A percentile compares a stretch with the other conserved stretches of the same genome.
These are phyloP conservation scores for Phataginus tricuspis DNA, from an alignment of 2,797 vertebrate genomes.

Conservation along the genomic window DNA sequence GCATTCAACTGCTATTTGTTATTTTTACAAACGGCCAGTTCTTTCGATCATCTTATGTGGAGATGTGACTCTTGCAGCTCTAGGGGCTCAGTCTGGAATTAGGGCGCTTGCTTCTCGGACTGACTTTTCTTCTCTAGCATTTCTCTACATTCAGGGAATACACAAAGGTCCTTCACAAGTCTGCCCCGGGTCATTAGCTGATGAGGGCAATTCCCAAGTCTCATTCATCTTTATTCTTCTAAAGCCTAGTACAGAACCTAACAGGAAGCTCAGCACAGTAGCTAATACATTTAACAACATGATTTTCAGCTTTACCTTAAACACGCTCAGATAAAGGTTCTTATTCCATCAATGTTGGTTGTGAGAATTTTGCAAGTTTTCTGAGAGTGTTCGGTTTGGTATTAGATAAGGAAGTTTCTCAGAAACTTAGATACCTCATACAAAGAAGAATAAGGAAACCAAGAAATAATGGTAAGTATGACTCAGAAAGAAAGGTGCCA, in stretches of 20 bases:
- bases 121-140: background rate
- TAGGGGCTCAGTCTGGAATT: background rate
- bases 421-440: conserved; percentile 50
- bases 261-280: background rate
- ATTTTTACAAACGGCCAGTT: background rate
- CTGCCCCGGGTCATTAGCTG: background rate
- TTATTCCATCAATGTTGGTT: background rate
- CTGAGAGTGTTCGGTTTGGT: conserved; percentile 29
- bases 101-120: background rate
- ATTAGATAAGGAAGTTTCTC: conserved; percentile 33
- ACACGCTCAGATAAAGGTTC: background rate
- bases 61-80: background rate
- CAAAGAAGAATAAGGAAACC: background rate
- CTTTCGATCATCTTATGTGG: background rate
- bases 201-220: background rate
- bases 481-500: conserved; percentile 32
- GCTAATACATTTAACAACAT: background rate
- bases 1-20: background rate
- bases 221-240: background rate
- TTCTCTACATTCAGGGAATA: background rate
- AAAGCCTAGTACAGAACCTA: background rate
- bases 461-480: conserved; percentile 17
- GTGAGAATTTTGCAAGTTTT: background rate
- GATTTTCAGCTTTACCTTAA: background rate
- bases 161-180: background rate